Percentiles rank a stretch among this genome's conserved stretches.
Evolutionary conservation across 2,113 vertebrate species (phyloP).

Genomic region (Tringa solitaria): DNA sequence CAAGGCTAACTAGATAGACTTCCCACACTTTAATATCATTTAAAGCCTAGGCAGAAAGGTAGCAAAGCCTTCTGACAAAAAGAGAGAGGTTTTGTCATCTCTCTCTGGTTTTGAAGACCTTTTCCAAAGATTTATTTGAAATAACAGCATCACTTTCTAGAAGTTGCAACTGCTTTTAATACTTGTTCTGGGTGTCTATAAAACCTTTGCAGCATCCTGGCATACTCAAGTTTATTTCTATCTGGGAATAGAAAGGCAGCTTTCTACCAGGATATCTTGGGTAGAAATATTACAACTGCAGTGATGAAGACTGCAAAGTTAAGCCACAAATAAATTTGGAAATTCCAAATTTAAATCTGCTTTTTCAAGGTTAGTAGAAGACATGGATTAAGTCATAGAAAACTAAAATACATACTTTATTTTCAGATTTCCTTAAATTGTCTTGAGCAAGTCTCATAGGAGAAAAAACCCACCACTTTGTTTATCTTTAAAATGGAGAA

Average conservation of each 20-base stretch:
- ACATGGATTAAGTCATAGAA: not conserved
- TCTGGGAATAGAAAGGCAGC: not conserved
- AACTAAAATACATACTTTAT: not conserved
- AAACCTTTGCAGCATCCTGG: not conserved
- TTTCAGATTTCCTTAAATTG: not conserved
- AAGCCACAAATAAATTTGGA: not conserved
- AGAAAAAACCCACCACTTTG: rapidly evolving
- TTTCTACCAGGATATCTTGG: not conserved
- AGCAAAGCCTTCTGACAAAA: not conserved
- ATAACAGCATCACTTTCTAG: not conserved
- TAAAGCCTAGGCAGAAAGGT: not conserved
- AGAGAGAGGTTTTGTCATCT: not conserved
- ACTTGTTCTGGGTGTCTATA: not conserved
- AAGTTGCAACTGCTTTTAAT: not conserved
- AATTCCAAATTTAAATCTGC: not conserved
- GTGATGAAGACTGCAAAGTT: not conserved
- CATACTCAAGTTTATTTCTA: not conserved
- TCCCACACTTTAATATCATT: not conserved
- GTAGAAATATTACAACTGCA: not conserved
- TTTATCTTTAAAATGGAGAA: not conserved
- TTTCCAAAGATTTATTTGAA: not conserved
- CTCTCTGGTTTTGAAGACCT: not conserved
- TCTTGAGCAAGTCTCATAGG: not conserved
- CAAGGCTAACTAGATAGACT: not conserved
- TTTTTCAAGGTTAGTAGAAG: not conserved